Conservation (phyloP, 1,140 invertebrate genomes). For the Drosophila tristis region DNA sequence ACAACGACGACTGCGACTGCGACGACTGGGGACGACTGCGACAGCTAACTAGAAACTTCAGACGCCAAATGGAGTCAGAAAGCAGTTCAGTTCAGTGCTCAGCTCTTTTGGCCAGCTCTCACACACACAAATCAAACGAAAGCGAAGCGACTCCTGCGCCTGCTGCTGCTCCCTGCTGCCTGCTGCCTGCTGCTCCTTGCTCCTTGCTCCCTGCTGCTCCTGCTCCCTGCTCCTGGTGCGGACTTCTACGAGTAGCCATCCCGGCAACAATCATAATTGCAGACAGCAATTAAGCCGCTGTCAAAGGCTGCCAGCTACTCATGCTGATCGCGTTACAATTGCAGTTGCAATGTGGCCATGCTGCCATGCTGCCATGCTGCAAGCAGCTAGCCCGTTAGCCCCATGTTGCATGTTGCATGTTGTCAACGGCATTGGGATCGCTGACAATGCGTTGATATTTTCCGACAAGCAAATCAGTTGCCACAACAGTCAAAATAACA, state of each 20-base stretch:
- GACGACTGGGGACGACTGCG: not conserved
- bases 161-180: not conserved
- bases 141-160: slow-evolving; percentile 52
- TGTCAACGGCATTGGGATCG: slow-evolving; percentile 63
- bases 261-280: slow-evolving; percentile 73
- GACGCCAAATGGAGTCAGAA: slow-evolving; percentile 19
- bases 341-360: slow-evolving; percentile 39
- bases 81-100: not conserved
- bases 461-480: slow-evolving; percentile 78
- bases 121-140: slow-evolving; percentile 60
- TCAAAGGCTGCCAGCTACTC: slow-evolving; percentile 74
- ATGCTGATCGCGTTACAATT: slow-evolving; percentile 77
- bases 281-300: slow-evolving; percentile 79
- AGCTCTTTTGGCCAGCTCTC: not conserved
- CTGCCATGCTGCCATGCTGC: slow-evolving; percentile 43
- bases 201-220: not conserved
- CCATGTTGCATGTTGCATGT: slow-evolving; percentile 48
- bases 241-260: slow-evolving; percentile 54
- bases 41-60: too few relatives aligned
- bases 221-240: too few relatives aligned
- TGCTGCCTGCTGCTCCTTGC: too few relatives aligned
- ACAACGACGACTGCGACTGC: not conserved
- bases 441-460: slow-evolving; percentile 82
- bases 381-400: slow-evolving; percentile 9
- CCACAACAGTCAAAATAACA: not conserved